These are phyloP conservation scores for Aphidius colemani DNA, from an alignment of 2,888 invertebrate genomes.

Conservation along the genomic window DNA sequence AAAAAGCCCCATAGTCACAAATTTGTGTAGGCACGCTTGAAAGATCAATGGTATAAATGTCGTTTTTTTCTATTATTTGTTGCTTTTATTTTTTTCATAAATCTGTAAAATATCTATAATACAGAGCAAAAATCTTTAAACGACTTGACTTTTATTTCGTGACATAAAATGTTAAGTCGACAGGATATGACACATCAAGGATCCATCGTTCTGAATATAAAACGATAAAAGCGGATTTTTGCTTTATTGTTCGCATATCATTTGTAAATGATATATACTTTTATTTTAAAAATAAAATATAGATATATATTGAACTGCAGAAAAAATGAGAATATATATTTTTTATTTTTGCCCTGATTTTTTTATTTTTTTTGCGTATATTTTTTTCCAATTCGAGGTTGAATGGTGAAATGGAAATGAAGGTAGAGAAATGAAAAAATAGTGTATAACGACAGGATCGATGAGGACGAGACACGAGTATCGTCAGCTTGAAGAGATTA, in stretches of 20 bases:
- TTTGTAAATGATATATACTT: no score
- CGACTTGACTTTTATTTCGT: neutral
- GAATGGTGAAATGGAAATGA: neutral
- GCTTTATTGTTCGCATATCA: no score
- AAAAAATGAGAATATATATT: no score
- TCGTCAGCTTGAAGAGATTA: slow-evolving; percentile 47
- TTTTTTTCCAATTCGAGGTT: neutral
- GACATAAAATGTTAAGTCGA: neutral
- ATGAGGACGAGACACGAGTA: slow-evolving; percentile 28
- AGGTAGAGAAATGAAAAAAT: slow-evolving; percentile 20
- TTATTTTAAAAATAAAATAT: no score
- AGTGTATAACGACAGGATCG: slow-evolving; percentile 4
- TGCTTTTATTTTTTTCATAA: no score
- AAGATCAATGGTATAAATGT: slow-evolving; percentile 18
- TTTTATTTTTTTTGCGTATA: no score
- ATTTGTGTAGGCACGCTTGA: slow-evolving; percentile 35
- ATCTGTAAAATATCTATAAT: no score
- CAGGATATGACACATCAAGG: neutral
- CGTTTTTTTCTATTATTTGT: neutral
- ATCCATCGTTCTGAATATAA: no score
- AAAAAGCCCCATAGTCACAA: slow-evolving; percentile 17
- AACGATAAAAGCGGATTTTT: slow-evolving; percentile 2
- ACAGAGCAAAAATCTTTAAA: no score
- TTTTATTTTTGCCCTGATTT: no score
- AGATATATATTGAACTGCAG: no score